These are phyloP conservation scores for Argyrosomus regius DNA, from an alignment of 2,797 vertebrate genomes.

Conservation along the genomic window DNA sequence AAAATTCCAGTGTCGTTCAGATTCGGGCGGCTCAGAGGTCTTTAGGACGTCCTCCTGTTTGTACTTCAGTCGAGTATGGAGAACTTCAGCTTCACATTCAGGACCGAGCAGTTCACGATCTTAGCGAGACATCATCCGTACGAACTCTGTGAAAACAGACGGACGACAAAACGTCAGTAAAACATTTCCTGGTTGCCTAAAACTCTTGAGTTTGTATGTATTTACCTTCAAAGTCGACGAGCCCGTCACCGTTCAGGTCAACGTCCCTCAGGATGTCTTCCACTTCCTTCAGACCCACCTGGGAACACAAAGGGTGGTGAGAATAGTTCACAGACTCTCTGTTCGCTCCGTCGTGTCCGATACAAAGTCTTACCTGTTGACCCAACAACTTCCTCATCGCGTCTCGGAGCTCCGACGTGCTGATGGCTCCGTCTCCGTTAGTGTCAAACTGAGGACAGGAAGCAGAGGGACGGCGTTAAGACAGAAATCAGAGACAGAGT, in stretches of 20 bases:
- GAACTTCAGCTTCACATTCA: conserved; percentile 74
- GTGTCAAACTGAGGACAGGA: conserved; percentile 92
- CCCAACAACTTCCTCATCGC: conserved; percentile 98
- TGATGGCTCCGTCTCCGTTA: conserved; percentile 98
- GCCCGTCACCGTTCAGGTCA: conserved; percentile 97
- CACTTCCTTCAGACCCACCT: conserved; percentile 94
- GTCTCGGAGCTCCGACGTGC: conserved; percentile 94
- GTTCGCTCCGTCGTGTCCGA: neutral
- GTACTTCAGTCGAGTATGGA: conserved; percentile 55
- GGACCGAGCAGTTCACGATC: conserved; percentile 35
- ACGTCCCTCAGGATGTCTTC: conserved; percentile 98
- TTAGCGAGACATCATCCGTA: conserved; percentile 98
- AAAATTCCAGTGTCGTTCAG: conserved; percentile 82
- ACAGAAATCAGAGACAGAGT: neutral
- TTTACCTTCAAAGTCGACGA: conserved; percentile 98
- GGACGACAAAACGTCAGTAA: too few species aligned
- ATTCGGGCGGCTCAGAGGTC: conserved; percentile 78
- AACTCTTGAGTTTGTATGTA: neutral
- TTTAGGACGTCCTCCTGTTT: conserved; percentile 42
- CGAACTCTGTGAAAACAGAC: conserved; percentile 89
- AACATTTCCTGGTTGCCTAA: too few species aligned
- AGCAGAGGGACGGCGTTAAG: neutral
- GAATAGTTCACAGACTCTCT: neutral
- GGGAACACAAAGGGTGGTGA: conserved; percentile 6
- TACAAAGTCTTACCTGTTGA: conserved; percentile 87